Conservation (phyloP, 2,888 invertebrate species). For the Lasioglossum vierecki region DNA sequence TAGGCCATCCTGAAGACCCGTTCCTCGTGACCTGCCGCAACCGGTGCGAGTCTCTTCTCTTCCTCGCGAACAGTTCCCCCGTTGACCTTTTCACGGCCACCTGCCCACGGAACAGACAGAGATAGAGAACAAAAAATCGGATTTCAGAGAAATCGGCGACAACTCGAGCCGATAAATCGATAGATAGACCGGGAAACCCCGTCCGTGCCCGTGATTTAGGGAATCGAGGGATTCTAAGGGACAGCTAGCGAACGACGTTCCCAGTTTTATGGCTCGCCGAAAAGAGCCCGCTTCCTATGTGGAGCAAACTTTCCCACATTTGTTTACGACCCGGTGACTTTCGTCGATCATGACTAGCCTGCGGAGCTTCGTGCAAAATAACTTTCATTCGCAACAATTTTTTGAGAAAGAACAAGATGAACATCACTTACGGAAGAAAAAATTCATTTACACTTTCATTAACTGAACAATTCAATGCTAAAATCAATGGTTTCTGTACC, state of each 20-base stretch:
- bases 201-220: background rate
- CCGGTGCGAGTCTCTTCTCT: slow-evolving; percentile 53
- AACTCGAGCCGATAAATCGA: background rate
- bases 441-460: too few species aligned
- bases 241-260: background rate
- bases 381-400: too few species aligned
- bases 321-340: background rate
- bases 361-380: background rate
- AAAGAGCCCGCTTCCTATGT: background rate
- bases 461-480: too few species aligned
- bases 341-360: background rate
- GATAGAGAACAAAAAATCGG: background rate
- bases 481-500: too few species aligned
- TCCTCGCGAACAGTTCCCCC: slow-evolving; percentile 12
- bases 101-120: slow-evolving; percentile 25
- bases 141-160: slow-evolving; percentile 25
- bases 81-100: slow-evolving; percentile 29
- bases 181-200: background rate
- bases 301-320: background rate
- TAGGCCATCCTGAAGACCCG: slow-evolving; percentile 76
- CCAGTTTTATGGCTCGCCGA: background rate
- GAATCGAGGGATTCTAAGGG: background rate
- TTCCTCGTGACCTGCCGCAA: slow-evolving; percentile 79
- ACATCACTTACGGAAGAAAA: too few species aligned
- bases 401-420: too few species aligned